Conservation (phyloP, 2,888 invertebrate species). For the Heteromurus nitidus region DNA sequence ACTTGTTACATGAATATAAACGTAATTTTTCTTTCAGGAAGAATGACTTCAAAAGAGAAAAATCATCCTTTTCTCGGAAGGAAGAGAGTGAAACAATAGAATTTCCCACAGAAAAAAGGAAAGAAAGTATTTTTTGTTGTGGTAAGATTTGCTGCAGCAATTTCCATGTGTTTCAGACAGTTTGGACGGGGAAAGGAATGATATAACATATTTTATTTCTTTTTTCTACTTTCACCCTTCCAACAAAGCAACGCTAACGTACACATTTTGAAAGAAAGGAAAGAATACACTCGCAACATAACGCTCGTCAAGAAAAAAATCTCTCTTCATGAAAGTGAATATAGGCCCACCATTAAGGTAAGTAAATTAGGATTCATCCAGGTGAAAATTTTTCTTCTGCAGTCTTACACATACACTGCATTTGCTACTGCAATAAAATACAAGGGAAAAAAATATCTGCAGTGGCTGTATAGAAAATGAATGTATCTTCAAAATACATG, state of each 20-base stretch:
- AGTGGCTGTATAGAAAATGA: neutral
- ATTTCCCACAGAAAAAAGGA: neutral
- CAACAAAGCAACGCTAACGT: neutral
- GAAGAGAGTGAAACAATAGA: constrained; percentile 4
- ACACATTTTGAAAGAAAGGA: neutral
- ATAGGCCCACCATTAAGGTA: constrained; percentile 8
- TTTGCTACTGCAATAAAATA: no score
- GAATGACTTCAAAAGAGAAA: constrained; percentile 33
- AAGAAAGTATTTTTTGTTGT: neutral
- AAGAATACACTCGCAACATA: neutral
- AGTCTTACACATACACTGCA: no score
- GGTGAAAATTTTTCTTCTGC: constrained; percentile 37
- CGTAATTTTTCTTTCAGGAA: neutral
- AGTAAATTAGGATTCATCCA: constrained; percentile 42
- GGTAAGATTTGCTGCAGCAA: constrained; percentile 6
- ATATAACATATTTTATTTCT: constrained; percentile 1
- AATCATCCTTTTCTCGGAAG: constrained; percentile 12
- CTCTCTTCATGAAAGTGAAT: neutral
- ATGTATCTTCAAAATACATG: no score
- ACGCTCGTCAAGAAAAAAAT: neutral
- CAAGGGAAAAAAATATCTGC: no score
- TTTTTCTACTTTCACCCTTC: neutral
- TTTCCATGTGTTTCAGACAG: constrained; percentile 6
- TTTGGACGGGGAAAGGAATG: constrained; percentile 17
- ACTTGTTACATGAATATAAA: neutral